Evolutionary conservation across 2,113 vertebrate genomes (phyloP).

Genomic region (Xyliphius kryptos): DNA sequence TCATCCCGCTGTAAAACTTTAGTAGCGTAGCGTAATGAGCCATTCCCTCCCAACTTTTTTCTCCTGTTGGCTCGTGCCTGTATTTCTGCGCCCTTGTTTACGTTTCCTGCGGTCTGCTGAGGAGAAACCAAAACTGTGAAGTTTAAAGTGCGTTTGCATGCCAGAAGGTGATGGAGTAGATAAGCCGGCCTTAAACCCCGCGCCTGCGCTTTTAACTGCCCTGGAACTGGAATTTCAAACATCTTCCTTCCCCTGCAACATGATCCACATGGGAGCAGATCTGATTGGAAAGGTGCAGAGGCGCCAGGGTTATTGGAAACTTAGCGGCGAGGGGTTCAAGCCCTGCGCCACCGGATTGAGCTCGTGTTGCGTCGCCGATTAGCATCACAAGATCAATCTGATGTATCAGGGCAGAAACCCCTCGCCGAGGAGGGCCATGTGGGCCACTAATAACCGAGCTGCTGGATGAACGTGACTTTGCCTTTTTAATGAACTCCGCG

Average conservation of each 20-base stretch:
- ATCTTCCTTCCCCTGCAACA: conserved; percentile 72
- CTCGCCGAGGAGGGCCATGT: too few species aligned
- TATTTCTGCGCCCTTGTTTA: conserved; percentile 6
- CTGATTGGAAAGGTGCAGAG: conserved; percentile 61
- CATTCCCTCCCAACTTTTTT: neutral
- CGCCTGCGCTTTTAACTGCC: conserved; percentile 57
- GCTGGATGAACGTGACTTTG: too few species aligned
- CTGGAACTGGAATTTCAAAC: conserved; percentile 82
- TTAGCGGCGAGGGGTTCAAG: conserved; percentile 35
- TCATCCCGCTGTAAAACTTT: neutral
- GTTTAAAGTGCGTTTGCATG: conserved; percentile 14
- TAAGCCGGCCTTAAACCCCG: conserved; percentile 43
- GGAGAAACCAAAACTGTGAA: neutral
- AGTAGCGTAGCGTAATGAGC: neutral
- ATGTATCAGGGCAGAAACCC: too few species aligned
- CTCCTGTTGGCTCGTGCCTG: neutral
- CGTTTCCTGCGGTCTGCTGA: neutral
- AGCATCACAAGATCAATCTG: too few species aligned
- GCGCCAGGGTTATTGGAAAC: conserved; percentile 71
- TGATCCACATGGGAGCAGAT: conserved; percentile 74
- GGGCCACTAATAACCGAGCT: too few species aligned
- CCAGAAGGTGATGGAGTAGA: neutral
- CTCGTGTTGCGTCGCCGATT: neutral
- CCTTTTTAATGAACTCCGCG: too few species aligned
- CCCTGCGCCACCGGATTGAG: neutral